Evolutionary conservation across 2,888 invertebrate genomes (phyloP), one percentile per base, ranked within the genome.

Genomic region (Trachelus iudaicus): DNA sequence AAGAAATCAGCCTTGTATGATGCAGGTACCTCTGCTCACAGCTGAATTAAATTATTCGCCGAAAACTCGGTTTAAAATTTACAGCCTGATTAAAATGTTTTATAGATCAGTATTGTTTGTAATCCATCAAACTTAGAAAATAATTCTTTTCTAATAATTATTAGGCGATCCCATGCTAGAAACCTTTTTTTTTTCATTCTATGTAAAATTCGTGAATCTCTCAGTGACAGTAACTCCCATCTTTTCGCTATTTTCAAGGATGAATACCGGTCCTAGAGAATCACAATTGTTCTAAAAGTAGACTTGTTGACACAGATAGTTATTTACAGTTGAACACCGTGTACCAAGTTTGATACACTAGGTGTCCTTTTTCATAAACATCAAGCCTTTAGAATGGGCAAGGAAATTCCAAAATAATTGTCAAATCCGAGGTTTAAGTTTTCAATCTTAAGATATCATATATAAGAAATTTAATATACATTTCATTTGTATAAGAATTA

Each of bases 261-360:
- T 71, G 71, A 30, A 71, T 15, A 11, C 71, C 33, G 6, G 13
- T 71, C 9, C 15, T 34, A n/a, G 33, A 15, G 33, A 71, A 71
- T 11, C 1, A 15, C 30, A 71, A 33, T 71, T 34, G 23, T 31
- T 71, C 71, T 71, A 71, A 71, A 71, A 33, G 71, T 34, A 71
- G 31, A n/a, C 71, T 71, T 71, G 31, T 71, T 71, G 71, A 71
- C 71, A 71, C 33, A 6, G 71, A 71, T 71, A 56, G 40, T 56
- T 56, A 9, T 56, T 4, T 56, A 56, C 23, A 56, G 40, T 9
- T 56, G 40, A 9, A 15, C 40, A 56, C 23, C 0, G 40, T 56
- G 40, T 56, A 23, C 23, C 23, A 56, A 40, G 40, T 15, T 56
- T 23, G 9, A 23, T 23, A 56, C 6, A 56, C 40, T 56, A 9